These are phyloP conservation scores for Eudasyphora cyanicolor DNA, from an alignment of 2,888 invertebrate genomes.

Conservation along the genomic window DNA sequence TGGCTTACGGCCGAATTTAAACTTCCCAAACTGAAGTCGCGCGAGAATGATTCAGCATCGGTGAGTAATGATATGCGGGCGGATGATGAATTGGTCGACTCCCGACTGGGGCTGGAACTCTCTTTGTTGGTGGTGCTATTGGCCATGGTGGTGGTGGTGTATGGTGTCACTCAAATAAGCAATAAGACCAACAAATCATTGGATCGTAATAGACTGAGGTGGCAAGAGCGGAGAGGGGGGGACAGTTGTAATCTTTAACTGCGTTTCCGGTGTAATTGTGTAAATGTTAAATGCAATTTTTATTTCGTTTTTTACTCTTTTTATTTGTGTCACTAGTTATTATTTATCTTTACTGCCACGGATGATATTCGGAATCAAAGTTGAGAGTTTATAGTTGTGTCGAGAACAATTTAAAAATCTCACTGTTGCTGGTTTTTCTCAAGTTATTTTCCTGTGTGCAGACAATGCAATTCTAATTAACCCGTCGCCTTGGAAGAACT, in stretches of 20 bases:
- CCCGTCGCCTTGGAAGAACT: constrained; percentile 59
- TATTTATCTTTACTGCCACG: neutral
- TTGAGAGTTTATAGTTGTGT: neutral
- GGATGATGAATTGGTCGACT: constrained; percentile 78
- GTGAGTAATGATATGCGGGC: constrained; percentile 76
- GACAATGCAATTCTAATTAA: constrained; percentile 58
- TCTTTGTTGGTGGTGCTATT: constrained; percentile 75
- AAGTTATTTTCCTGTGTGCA: no score
- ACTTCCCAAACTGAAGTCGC: constrained; percentile 85
- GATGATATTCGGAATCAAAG: neutral
- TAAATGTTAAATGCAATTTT: neutral
- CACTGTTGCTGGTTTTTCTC: constrained; percentile 9
- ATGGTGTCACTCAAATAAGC: constrained; percentile 14
- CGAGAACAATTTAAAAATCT: constrained; percentile 16
- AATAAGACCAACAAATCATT: constrained; percentile 42
- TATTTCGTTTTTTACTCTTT: neutral
- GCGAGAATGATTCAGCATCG: constrained; percentile 81
- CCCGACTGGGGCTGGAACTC: constrained; percentile 79
- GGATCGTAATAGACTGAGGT: neutral
- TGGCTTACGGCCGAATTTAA: constrained; percentile 86
- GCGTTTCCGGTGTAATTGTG: constrained; percentile 51
- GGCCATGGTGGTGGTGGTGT: constrained; percentile 64
- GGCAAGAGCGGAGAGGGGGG: neutral
- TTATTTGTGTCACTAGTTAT: neutral
- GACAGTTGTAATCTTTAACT: neutral